These are phyloP conservation scores for Holacanthus passer DNA, from an alignment of 2,113 vertebrate genomes.

Conservation along the genomic window DNA sequence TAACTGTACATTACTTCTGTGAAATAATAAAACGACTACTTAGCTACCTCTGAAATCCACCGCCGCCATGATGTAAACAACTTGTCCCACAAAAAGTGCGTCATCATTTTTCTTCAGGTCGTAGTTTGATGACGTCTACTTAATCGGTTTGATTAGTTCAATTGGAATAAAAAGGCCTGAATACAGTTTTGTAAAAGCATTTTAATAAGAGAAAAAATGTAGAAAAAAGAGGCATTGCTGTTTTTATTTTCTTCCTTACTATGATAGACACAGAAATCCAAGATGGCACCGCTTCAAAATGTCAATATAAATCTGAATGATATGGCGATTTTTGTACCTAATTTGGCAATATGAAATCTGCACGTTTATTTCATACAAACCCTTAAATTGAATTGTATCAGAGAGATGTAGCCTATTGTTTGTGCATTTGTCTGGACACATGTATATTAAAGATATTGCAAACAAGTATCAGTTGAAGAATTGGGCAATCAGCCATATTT, in stretches of 20 bases:
- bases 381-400: background rate
- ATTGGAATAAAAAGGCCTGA: background rate
- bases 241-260: background rate
- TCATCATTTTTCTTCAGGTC: background rate
- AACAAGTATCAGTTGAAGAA: background rate
- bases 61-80: constrained; percentile 81
- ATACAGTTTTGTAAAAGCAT: background rate
- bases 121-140: constrained; percentile 43
- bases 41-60: constrained; percentile 82
- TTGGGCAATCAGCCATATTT: constrained; percentile 3
- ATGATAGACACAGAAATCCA: too few species aligned
- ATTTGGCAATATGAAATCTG: too few species aligned
- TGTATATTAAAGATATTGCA: background rate
- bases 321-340: background rate
- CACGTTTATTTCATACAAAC: background rate
- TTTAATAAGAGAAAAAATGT: background rate
- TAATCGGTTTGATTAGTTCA: background rate
- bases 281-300: background rate
- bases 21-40: background rate
- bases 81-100: constrained; percentile 44
- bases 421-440: background rate
- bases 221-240: accelerated
- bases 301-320: too few species aligned
- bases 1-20: accelerated
- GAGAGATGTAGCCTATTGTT: too few species aligned